Evolutionary conservation across 30 jellyfish, hydroid and myxozoan genomes (phyloP), one percentile per base, ranked within the genome.

Genomic region (Sanderia malayensis): DNA sequence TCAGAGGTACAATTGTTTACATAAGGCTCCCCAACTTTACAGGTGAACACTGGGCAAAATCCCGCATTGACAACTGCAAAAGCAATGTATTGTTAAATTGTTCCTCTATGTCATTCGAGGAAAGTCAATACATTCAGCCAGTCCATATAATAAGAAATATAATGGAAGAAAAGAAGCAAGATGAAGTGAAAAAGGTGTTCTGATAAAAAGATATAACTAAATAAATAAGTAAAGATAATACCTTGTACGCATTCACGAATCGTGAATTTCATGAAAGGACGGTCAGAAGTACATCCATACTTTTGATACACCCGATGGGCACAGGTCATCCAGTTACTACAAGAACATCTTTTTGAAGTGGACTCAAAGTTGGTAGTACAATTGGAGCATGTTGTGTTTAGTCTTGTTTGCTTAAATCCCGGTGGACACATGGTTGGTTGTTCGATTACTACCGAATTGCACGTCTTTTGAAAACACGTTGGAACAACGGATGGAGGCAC

Each of bases 161-260:
- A n/a, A n/a, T n/a, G n/a, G n/a, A n/a, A n/a, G n/a, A n/a, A n/a
- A n/a, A n/a, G n/a, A n/a, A n/a, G n/a, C n/a, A n/a, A n/a, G n/a
- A n/a, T n/a, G n/a, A n/a, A n/a, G n/a, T n/a, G n/a, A n/a, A n/a
- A n/a, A n/a, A n/a, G n/a, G n/a, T n/a, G n/a, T n/a, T n/a, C n/a
- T n/a, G n/a, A n/a, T n/a, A n/a, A n/a, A n/a, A n/a, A n/a, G n/a
- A n/a, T n/a, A n/a, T n/a, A n/a, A n/a, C n/a, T n/a, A n/a, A n/a
- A n/a, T n/a, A n/a, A n/a, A n/a, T n/a, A n/a, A n/a, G n/a, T n/a
- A n/a, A n/a, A n/a, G n/a, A n/a, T n/a, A n/a, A n/a, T 74, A 87
- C 96, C 94, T 76, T 80, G 89, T 10, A 70, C 81, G 26, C 96
- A 87, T 52, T 87, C 94, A 27, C 96, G 74, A 55, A 87, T 94